These are phyloP conservation scores for Parapsyche elsis DNA, from an alignment of 1,140 invertebrate genomes.

Conservation along the genomic window DNA sequence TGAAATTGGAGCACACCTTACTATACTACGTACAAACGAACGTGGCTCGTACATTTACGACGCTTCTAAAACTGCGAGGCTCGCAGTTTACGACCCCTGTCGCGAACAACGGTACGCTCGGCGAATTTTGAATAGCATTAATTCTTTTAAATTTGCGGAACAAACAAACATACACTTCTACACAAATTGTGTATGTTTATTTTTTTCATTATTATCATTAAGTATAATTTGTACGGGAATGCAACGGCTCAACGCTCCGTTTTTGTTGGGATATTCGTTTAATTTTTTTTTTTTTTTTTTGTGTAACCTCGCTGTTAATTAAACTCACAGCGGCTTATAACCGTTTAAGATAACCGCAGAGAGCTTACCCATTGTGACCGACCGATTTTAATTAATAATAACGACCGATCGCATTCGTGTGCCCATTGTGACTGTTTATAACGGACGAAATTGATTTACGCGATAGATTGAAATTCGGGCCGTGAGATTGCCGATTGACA, in stretches of 20 bases:
- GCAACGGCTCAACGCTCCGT: too few relatives aligned
- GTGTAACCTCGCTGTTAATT: not conserved
- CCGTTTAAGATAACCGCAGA: slow-evolving; percentile 11
- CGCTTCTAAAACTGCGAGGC: too few relatives aligned
- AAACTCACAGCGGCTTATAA: not conserved
- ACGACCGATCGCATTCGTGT: not conserved
- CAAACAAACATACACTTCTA: slow-evolving; percentile 20
- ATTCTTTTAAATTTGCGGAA: slow-evolving; percentile 28
- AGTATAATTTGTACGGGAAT: too few relatives aligned
- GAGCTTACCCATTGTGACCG: not conserved
- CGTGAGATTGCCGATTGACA: slow-evolving; percentile 33
- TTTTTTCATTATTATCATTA: not conserved
- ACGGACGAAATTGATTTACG: slow-evolving; percentile 20
- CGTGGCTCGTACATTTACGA: too few relatives aligned
- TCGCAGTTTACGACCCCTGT: not conserved
- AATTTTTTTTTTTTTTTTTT: too few relatives aligned
- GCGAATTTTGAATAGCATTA: slow-evolving; percentile 20
- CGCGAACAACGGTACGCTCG: not conserved
- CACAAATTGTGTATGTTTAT: slow-evolving; percentile 11
- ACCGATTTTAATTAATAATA: slow-evolving; percentile 34
- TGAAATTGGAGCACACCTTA: too few relatives aligned
- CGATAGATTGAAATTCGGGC: slow-evolving; percentile 19
- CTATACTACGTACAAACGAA: too few relatives aligned
- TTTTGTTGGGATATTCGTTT: too few relatives aligned
- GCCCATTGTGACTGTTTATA: not conserved